Evolutionary conservation across 1,140 invertebrate species (phyloP).

Genomic region (Eriocheir sinensis): DNA sequence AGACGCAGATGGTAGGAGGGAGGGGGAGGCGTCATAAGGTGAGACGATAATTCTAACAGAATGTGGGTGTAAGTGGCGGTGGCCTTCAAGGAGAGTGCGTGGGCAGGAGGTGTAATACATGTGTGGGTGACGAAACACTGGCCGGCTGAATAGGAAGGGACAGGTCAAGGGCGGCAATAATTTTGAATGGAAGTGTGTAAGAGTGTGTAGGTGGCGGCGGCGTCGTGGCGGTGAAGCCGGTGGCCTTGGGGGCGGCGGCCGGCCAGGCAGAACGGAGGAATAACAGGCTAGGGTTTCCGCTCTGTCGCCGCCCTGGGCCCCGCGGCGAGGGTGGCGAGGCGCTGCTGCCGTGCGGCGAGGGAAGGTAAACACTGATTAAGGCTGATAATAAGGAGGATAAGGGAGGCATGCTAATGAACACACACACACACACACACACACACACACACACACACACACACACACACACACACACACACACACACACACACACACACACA

Average conservation of each 20-base stretch:
- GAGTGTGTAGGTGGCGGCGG: too few relatives aligned
- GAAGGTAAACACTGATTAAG: not conserved
- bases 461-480: not conserved
- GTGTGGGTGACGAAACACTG: too few relatives aligned
- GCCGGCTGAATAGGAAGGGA: too few relatives aligned
- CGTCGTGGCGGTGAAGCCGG: too few relatives aligned
- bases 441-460: slow-evolving; percentile 3
- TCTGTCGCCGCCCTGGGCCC: not conserved
- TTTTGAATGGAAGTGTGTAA: too few relatives aligned
- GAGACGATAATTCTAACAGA: too few relatives aligned
- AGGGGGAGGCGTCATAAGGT: too few relatives aligned
- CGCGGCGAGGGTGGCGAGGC: not conserved
- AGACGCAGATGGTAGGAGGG: too few relatives aligned
- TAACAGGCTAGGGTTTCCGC: not conserved
- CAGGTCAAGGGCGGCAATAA: too few relatives aligned
- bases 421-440: not conserved
- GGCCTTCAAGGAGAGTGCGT: too few relatives aligned
- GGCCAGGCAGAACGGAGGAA: not conserved
- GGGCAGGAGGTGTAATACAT: too few relatives aligned
- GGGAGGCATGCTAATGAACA: not conserved
- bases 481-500: not conserved
- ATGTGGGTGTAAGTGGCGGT: too few relatives aligned
- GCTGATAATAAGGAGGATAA: not conserved
- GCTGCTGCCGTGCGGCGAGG: not conserved
- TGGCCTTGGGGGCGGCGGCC: not conserved